These are phyloP conservation scores for Enteromius mattozi DNA, from an alignment of 2,797 vertebrate genomes.

Conservation along the genomic window DNA sequence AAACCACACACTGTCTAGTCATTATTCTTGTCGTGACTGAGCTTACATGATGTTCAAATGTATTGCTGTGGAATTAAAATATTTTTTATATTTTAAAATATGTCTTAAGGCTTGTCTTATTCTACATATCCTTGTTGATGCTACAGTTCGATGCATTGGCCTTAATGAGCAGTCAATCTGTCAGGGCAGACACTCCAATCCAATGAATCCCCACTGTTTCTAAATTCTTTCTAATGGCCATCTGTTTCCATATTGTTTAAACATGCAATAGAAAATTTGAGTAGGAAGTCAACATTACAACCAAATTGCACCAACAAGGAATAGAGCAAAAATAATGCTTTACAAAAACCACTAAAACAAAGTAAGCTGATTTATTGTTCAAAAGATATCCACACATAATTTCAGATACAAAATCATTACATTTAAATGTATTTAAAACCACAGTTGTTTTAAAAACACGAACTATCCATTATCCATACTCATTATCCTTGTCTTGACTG, in stretches of 20 bases:
- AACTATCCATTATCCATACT: not conserved
- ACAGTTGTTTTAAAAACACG: conserved; percentile 13
- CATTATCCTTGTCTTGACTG: not conserved
- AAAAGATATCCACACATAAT: conserved; percentile 10
- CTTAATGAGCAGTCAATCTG: not conserved
- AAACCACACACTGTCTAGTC: conserved; percentile 1
- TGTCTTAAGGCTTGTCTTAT: not conserved
- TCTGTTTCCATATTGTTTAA: not conserved
- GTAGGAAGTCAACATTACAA: not conserved
- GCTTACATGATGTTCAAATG: not conserved
- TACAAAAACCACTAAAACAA: not conserved
- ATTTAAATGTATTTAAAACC: conserved; percentile 2
- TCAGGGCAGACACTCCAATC: no score
- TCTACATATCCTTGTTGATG: not conserved
- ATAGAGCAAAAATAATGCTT: not conserved
- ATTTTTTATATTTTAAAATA: conserved; percentile 21
- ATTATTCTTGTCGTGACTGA: not conserved
- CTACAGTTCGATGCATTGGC: not conserved
- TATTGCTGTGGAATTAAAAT: conserved; percentile 21
- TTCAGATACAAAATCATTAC: not conserved
- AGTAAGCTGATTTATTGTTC: conserved; percentile 17
- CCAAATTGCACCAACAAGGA: not conserved
- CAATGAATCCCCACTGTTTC: no score
- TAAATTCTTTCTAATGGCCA: not conserved
- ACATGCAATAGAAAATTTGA: not conserved